Evolutionary conservation across 2,113 vertebrate genomes (phyloP), one percentile per base, ranked within the genome.

Genomic region (Spermophilus dauricus): DNA sequence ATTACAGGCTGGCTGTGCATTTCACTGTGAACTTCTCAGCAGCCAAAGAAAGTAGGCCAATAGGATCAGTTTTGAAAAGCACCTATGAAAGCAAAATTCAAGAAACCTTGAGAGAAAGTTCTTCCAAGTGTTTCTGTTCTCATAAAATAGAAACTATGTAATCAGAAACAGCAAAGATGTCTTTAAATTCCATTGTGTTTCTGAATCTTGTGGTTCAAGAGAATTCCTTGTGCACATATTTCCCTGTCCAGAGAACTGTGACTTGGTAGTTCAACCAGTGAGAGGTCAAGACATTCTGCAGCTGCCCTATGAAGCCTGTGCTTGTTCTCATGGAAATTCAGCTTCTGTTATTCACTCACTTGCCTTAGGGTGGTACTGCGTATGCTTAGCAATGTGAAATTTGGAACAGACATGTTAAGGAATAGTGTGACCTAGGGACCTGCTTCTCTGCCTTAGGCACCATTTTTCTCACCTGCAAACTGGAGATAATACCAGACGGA

Each of bases 111-210:
- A 86, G 18, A 82, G 20, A 83, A 63, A 81, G 88, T 67, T 78
- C 42, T 94, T 65, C 32, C 24, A 77, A 89, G n/a, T 58, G 18
- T 95, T 34, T 95, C 80, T 73, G 11, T n/a, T 17, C n/a, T 95
- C 45, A 53, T 39, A 70, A 80, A 89, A 24, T 48, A 28, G 13
- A 69, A 13, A 80, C 34, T 39, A 70, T 4, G 14, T 75, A 48
- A 92, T 13, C 48, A 51, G 11, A 45, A 96, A 81, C 0, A 51
- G 12, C 5, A 76, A 65, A 67, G 75, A 63, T 5, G 16, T 24
- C 22, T 89, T 76, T 67, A 85, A 20, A 76, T 82, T 53, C 1
- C 45, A 86, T 48, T 30, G 1, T 73, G 34, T 34, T 63, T 39
- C 13, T 42, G 34, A 9, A 72, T 34, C 5, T 4, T 67, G 8